Evolutionary conservation across 2,797 vertebrate genomes (phyloP), one percentile per base, ranked within the genome.

Genomic region (Rallus crepitans): DNA sequence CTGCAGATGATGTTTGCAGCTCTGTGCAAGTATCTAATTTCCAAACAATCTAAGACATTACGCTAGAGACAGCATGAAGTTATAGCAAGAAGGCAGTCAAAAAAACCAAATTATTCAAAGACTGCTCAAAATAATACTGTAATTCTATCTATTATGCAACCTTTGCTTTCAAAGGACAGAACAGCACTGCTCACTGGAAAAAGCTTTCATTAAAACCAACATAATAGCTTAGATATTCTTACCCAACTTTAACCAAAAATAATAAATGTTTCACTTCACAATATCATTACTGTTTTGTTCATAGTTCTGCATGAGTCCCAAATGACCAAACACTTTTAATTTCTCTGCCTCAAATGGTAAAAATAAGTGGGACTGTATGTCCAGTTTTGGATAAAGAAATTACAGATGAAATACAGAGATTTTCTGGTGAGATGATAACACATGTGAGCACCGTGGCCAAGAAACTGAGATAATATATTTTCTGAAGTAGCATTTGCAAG

Each of bases 1-100:
- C 72, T 61, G 53, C 23, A 82, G 80, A 90, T 76, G 47, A 90
- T 84, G 68, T 77, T 87, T 91, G 50, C 59, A 79, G 80, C 47
- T 91, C 80, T 53, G 52, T 79, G n/a, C 64, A 93, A 48, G 25
- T 66, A 79, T 90, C 95, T 94, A 56, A 94, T 93, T 94, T 91
- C 80, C 66, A 93, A 1, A 42, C 47, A 50, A 90, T 80, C 82
- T 76, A 81, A 92, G 59, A 90, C 23, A 68, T 93, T 91, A 89
- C 69, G 57, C 25, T 0, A 0, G n/a, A 57, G 61, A 17, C 37
- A 93, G 21, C 37, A 69, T 40, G n/a, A 81, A 65, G 71, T 78
- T 94, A 86, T 42, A 95, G 52, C 59, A 94, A 68, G 52, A 81
- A 91, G 57, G 20, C 65, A 84, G 65, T 69, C 52, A 87, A 87